Conservation (phyloP, 2,797 vertebrate species). For the Hydrophis major region DNA sequence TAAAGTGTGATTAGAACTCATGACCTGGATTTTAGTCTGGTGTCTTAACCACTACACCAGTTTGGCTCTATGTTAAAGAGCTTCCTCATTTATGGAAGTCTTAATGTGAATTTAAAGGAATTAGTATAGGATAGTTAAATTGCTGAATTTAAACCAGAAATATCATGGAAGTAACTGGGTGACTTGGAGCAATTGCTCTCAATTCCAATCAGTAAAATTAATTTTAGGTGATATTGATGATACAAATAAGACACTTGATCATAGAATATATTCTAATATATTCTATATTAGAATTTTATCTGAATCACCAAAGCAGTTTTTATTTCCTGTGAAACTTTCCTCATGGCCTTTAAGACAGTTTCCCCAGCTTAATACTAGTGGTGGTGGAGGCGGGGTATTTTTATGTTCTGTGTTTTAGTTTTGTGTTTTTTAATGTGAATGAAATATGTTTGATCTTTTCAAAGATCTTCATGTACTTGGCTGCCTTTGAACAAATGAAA, state of each 20-base stretch:
- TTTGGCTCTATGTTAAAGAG: not conserved
- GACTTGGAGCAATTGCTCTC: not conserved
- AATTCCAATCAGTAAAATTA: not conserved
- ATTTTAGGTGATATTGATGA: not conserved
- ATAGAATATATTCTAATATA: not conserved
- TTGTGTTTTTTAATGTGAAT: not conserved
- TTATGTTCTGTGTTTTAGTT: not conserved
- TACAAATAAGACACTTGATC: not conserved
- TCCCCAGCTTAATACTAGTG: not conserved
- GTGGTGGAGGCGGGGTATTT: not conserved
- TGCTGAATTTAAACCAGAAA: not conserved
- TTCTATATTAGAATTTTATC: not conserved
- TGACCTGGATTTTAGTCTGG: not conserved
- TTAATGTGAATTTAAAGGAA: not conserved
- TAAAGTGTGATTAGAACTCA: not conserved
- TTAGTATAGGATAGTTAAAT: not conserved
- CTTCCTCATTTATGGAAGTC: not conserved
- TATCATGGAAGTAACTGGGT: not conserved
- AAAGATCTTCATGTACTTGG: not conserved
- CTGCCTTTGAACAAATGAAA: slow-evolving; percentile 32
- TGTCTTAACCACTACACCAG: not conserved
- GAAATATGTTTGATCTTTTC: slow-evolving; percentile 34
- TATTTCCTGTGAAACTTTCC: not conserved
- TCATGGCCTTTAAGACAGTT: not conserved
- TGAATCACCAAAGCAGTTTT: not conserved